Base-by-base conservation (phyloP, 2,797 vertebrate species). In the Arrhamphus sclerolepis region DNA sequence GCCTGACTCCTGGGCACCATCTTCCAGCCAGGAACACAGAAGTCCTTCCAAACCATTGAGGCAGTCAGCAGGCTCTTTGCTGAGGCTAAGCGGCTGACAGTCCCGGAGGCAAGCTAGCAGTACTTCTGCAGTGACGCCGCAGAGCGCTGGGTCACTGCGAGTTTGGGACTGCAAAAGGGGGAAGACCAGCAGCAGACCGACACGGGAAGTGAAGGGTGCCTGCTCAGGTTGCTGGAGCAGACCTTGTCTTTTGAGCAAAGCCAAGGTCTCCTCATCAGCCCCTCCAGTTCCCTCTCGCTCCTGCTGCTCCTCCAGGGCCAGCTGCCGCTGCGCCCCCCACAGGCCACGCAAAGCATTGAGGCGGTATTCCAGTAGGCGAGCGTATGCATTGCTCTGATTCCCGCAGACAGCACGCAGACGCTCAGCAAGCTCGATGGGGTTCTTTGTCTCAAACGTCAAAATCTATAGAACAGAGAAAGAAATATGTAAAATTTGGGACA, bases 301-400 rank as follows among this genome's bases (percentile, higher is more conserved):
- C 78, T 94, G 93, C 83, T 94, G 93, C 90, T 92, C 93, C 84
- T 94, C 93, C 82, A 94, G 73, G 70, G 92, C 91, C 65, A 94
- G 82, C 84, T 94, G 93, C 53, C 96, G 94, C 89, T 99, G 98
- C 5, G 97, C 98, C 4, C 95, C 97, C 98, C 98, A 99, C 63
- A 99, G 94, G 48, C 98, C 98, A 0, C 98, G 95, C 78, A 99
- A 80, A 1, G 98, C 97, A 6, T 99, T 99, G 46, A 99, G 94
- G 7, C 98, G 95, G 83, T 99, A 99, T 75, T 99, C 97, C 75
- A 99, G 90, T 55, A 99, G 92, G 8, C 97, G 95, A 1, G 98
- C 97, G 0, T 99, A 99, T 1, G 98, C 98, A 1, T 99, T 99
- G 89, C 98, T 99, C 92, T 99, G 98, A 83, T 98, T 99, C 4